These are phyloP conservation scores for Myotis planiceps DNA, from an alignment of 2,797 vertebrate species.

Conservation along the genomic window DNA sequence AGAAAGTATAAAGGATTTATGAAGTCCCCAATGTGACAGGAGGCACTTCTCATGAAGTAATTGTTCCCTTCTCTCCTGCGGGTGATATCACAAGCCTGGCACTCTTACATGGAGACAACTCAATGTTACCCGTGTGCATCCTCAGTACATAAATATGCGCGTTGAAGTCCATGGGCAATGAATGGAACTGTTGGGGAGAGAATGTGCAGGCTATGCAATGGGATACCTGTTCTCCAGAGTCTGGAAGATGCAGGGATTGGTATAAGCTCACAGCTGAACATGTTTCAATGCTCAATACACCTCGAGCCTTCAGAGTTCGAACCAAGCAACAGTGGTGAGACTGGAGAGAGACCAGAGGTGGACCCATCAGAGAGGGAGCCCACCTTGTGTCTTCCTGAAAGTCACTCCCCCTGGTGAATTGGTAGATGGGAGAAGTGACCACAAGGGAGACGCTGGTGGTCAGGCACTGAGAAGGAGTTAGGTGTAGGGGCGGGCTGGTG, in stretches of 20 bases:
- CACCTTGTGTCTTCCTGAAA: not conserved
- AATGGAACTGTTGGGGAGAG: not conserved
- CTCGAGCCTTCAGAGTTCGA: not conserved
- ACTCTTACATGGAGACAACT: not conserved
- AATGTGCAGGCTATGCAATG: not conserved
- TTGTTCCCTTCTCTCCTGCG: not conserved
- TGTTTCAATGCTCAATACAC: not conserved
- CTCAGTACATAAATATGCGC: not conserved
- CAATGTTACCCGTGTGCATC: not conserved
- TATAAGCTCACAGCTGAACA: not conserved
- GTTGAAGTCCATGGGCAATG: not conserved
- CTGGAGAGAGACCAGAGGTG: not conserved
- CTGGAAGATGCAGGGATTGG: not conserved
- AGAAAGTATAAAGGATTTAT: not conserved
- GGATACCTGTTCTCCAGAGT: not conserved
- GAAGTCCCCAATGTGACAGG: not conserved
- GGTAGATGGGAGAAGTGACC: not conserved
- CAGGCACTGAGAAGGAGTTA: fast-evolving
- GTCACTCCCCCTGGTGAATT: not conserved
- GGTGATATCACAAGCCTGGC: not conserved
- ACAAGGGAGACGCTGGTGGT: no score
- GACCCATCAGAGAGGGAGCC: not conserved
- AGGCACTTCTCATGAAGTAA: not conserved
- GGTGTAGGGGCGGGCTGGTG: not conserved
- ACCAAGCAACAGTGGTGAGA: not conserved